Percentiles rank a stretch among this genome's conserved stretches.
Conservation (phyloP, 2,888 invertebrate genomes). For the Nebria brevicollis region DNA sequence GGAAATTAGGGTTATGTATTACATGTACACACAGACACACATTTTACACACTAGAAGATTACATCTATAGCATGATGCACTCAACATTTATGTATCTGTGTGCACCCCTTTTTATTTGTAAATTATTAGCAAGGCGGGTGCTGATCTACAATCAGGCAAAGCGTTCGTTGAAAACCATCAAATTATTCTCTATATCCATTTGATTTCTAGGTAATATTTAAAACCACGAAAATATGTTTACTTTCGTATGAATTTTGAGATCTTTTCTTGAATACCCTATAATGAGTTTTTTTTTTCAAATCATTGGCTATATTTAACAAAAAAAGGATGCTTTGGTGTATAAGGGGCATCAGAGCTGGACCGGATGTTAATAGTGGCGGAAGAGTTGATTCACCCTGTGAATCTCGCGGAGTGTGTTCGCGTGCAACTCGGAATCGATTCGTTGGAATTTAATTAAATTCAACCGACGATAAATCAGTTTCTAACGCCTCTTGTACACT, state of each 20-base stretch:
- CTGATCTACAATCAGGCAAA: neutral
- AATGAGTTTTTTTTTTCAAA: conserved; percentile 5
- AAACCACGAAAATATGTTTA: neutral
- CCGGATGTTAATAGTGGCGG: neutral
- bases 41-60: conserved; percentile 6
- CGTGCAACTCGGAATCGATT: conserved; percentile 26
- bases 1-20: conserved; percentile 47
- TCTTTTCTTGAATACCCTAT: conserved; percentile 13
- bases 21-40: conserved; percentile 36
- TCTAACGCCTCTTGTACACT: neutral
- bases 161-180: no score
- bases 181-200: no score
- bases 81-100: neutral
- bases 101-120: neutral
- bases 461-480: conserved; percentile 33
- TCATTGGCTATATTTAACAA: neutral
- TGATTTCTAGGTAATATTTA: no score
- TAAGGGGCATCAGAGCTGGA: neutral
- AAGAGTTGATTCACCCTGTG: neutral
- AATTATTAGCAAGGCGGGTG: neutral
- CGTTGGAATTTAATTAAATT: conserved; percentile 41
- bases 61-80: conserved; percentile 11
- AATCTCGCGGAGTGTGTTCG: conserved; percentile 11
- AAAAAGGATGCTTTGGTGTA: neutral
- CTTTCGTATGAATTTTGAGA: conserved; percentile 40